Evolutionary conservation across 2,888 invertebrate genomes (phyloP).

Genomic region (Cosmopolites sordidus): DNA sequence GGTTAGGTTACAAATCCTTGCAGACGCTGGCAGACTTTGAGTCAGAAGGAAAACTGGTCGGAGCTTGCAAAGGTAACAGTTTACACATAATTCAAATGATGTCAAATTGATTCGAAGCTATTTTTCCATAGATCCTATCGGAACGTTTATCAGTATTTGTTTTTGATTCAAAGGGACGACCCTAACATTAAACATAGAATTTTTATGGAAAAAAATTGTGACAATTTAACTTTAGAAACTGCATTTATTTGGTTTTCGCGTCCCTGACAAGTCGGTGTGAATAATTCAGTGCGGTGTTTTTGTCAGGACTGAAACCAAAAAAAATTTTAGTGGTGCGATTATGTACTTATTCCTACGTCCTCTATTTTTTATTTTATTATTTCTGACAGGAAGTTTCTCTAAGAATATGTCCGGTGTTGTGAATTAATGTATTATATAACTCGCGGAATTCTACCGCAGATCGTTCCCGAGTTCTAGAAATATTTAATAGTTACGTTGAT

Average conservation of each 20-base stretch:
- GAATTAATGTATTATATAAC: conserved; percentile 26
- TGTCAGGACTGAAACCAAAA: conserved; percentile 36
- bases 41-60: conserved; percentile 3
- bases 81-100: no score
- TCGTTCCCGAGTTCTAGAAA: conserved; percentile 27
- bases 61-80: no score
- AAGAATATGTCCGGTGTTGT: conserved; percentile 30
- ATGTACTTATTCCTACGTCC: conserved; percentile 39
- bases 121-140: no score
- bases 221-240: conserved; percentile 38
- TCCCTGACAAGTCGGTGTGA: conserved; percentile 29
- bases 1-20: conserved; percentile 29
- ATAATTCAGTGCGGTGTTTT: conserved; percentile 30
- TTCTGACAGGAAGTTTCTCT: conserved; percentile 30
- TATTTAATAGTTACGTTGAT: conserved; percentile 38
- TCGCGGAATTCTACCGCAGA: conserved; percentile 23
- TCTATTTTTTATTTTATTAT: conserved; percentile 29
- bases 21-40: conserved; percentile 26
- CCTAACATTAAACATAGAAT: conserved; percentile 34
- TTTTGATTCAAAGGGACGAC: conserved; percentile 18
- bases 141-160: neutral
- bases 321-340: conserved; percentile 37
- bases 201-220: conserved; percentile 33
- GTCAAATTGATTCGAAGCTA: no score
- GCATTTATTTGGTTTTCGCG: conserved; percentile 38